A percentile compares a stretch with the other conserved stretches of the same genome.
These are phyloP conservation scores for Tineola bisselliella DNA, from an alignment of 2,888 invertebrate genomes.

Conservation along the genomic window DNA sequence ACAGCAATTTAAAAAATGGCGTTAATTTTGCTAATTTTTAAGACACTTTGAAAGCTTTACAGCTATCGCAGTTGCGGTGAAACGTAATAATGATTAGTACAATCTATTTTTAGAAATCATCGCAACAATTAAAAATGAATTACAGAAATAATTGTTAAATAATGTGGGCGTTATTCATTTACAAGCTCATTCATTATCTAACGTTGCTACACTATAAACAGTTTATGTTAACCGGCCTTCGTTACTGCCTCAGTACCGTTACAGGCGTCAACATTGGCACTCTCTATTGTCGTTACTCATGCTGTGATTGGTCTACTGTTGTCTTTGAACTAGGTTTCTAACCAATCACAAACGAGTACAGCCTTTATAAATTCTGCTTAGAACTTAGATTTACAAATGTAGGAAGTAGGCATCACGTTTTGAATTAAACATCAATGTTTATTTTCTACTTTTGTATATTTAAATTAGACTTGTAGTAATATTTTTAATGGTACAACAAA, in stretches of 20 bases:
- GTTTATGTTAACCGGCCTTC: neutral
- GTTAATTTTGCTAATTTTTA: no score
- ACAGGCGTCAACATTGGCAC: conserved; percentile 28
- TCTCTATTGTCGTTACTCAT: conserved; percentile 40
- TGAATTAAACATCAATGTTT: neutral
- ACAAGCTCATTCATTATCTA: neutral
- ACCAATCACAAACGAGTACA: conserved; percentile 43
- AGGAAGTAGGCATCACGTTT: neutral
- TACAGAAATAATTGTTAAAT: neutral
- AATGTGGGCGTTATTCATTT: neutral
- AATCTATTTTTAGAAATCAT: neutral
- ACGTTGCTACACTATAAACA: neutral
- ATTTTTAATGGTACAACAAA: no score
- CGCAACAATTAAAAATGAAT: neutral
- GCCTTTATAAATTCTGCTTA: conserved; percentile 31
- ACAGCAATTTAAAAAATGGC: no score
- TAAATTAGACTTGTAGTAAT: no score
- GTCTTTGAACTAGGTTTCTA: conserved; percentile 24
- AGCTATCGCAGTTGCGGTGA: no score
- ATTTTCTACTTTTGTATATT: neutral
- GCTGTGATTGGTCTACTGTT: conserved; percentile 33
- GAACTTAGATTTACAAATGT: conserved; percentile 29
- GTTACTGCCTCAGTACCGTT: conserved; percentile 25
- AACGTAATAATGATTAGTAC: no score
- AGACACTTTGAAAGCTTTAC: no score